phyloP scores from a whole-genome alignment of 2,797 vertebrate species.

The Thaleichthys pacificus region DNA sequence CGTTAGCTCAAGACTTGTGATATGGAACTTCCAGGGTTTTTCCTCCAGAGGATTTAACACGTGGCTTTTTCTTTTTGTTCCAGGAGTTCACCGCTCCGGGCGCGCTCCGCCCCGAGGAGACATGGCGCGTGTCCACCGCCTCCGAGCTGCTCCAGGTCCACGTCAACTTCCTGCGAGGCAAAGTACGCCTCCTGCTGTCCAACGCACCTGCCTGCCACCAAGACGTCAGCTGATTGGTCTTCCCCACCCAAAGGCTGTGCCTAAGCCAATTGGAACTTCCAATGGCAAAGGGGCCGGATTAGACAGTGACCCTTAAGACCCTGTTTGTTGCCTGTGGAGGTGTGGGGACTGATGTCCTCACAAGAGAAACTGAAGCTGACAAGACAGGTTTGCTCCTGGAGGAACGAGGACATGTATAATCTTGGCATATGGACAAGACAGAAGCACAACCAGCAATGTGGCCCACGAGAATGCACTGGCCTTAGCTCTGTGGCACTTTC shows the following conservation, averaged over 20 bases:
- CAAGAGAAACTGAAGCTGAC: conserved; percentile 22
- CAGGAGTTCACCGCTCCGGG: conserved; percentile 72
- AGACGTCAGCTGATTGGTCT: conserved; percentile 77
- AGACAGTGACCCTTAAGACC: conserved; percentile 44
- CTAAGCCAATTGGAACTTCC: conserved; percentile 52
- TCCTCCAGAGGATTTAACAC: background rate
- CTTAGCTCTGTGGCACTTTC: conserved; percentile 59
- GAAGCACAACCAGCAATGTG: conserved; percentile 46
- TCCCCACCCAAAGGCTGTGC: conserved; percentile 24
- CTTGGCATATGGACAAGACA: conserved; percentile 53
- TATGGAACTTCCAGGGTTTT: background rate
- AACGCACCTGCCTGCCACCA: conserved; percentile 75
- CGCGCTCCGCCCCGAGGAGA: conserved; percentile 53
- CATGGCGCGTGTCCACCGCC: conserved; percentile 70
- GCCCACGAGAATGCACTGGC: conserved; percentile 55
- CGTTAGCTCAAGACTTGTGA: too few relatives aligned
- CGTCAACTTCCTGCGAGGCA: conserved; percentile 85
- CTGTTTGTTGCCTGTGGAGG: conserved; percentile 41
- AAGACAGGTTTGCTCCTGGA: conserved; percentile 39
- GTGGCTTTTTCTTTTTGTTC: background rate
- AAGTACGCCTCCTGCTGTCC: conserved; percentile 78
- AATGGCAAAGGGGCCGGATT: conserved; percentile 48
- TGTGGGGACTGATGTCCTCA: conserved; percentile 40
- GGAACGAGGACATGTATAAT: conserved; percentile 55
- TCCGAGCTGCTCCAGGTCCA: conserved; percentile 81